Evolutionary conservation across 2,797 vertebrate species (phyloP), one percentile per base, ranked within the genome.

Genomic region (Sebastes ruberrimus): DNA sequence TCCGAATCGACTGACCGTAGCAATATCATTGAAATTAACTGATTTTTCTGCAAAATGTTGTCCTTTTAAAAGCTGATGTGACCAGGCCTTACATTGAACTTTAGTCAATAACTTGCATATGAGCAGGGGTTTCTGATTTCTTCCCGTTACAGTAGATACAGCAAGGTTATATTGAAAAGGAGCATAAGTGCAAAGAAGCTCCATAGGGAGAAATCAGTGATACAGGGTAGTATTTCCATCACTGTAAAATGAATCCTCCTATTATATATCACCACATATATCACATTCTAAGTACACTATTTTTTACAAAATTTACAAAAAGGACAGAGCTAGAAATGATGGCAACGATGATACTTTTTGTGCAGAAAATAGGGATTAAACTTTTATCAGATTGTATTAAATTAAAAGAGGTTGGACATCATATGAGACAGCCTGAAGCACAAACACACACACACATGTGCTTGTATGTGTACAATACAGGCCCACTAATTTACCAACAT

Each of bases 401-500:
- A 1, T 60, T 71, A 67, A 22, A 49, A 14, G 1, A 57, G 30
- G 25, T 16, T 53, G 22, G 56, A 55, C 56, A 64, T 64, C 7
- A 23, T 8, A 23, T 35, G 32, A 42, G 23, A 8, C 55, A 28
- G 5, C 13, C 16, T 10, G 65, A 27, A 27, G 61, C 8, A 16
- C 35, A 71, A 63, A 32, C 56, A 78, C 13, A 10, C 56, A 78
- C 13, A 10, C 0, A 16, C 14, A 46, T 75, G 62, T 75, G 66
- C 7, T 6, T 30, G n/a, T 18, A 38, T 67, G 33, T 66, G 32
- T 3, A 30, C 27, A 53, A 63, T 69, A 59, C 10, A 23, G 49
- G 18, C 66, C 25, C 35, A 22, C 33, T 10, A 35, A 76, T 62
- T 71, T 70, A 22, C 49, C 30, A 11, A 10, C 80, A 86, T 79